A percentile compares a stretch with the other conserved stretches of the same genome.
Evolutionary conservation across 1,140 invertebrate species (phyloP).

Genomic region (Aphidius ervi): DNA sequence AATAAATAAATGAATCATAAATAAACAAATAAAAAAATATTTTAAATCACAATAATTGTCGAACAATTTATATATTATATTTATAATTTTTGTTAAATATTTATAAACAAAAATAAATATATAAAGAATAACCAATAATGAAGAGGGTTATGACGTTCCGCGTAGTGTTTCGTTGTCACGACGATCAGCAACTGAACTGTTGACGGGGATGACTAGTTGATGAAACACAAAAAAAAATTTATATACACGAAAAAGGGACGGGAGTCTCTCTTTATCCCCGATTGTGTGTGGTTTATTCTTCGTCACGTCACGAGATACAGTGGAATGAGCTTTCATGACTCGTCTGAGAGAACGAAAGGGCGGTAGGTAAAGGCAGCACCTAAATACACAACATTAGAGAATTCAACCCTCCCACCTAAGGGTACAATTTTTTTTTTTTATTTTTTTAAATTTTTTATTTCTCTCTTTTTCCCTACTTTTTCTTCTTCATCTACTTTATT

Average conservation of each 20-base stretch:
- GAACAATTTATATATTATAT: no score
- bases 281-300: constrained; percentile 31
- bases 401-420: constrained; percentile 12
- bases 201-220: constrained; percentile 47
- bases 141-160: constrained; percentile 7
- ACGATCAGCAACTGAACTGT: constrained; percentile 51
- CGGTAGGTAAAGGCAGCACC: constrained; percentile 6
- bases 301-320: constrained; percentile 24
- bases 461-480: no score
- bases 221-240: constrained; percentile 23
- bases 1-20: no score
- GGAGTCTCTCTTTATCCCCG: constrained; percentile 34
- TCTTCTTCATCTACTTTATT: no score
- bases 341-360: constrained; percentile 18
- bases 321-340: constrained; percentile 18
- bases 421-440: no score
- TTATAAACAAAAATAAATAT: not conserved
- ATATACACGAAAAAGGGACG: constrained; percentile 23
- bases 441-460: no score
- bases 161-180: constrained; percentile 50
- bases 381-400: not conserved
- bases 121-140: not conserved
- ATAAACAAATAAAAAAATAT: no score
- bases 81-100: no score
- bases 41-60: no score